Percentiles rank a stretch among this genome's conserved stretches.
phyloP scores from a whole-genome alignment of 2,113 vertebrate species.

The Gulo gulo region DNA sequence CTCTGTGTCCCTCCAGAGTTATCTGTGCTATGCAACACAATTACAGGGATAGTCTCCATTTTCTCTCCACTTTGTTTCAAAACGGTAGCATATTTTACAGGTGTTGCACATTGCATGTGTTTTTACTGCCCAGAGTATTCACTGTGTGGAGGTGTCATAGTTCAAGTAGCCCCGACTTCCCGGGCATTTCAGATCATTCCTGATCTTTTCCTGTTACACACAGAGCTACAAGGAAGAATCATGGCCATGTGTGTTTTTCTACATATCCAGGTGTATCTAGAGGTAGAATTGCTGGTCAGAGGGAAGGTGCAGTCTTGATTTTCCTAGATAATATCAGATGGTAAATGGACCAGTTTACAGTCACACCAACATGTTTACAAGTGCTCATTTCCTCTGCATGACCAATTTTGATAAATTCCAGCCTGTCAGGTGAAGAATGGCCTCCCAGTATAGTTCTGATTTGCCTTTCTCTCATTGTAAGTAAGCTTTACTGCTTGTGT shows the following conservation, averaged over 20 bases:
- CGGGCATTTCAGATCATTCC: neutral
- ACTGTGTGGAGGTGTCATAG: too few species aligned
- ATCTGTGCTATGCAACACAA: neutral
- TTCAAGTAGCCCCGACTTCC: too few species aligned
- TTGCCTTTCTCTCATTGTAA: neutral
- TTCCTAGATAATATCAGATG: neutral
- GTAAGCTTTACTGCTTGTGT: neutral
- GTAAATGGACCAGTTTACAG: neutral
- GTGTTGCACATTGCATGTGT: neutral
- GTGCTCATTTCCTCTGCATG: neutral
- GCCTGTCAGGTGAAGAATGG: neutral
- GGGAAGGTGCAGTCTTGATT: neutral
- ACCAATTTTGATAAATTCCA: neutral
- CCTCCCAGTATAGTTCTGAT: neutral
- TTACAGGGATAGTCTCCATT: neutral
- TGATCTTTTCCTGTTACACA: neutral
- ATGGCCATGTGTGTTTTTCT: fast-evolving
- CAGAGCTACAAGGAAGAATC: too few species aligned
- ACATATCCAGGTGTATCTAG: neutral
- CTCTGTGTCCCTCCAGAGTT: neutral
- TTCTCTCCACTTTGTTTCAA: neutral
- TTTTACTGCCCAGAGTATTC: neutral
- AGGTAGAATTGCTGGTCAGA: neutral
- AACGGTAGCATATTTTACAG: neutral
- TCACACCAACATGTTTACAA: neutral